phyloP scores from a whole-genome alignment of 2,888 invertebrate species.

The Agriopis aurantiaria region DNA sequence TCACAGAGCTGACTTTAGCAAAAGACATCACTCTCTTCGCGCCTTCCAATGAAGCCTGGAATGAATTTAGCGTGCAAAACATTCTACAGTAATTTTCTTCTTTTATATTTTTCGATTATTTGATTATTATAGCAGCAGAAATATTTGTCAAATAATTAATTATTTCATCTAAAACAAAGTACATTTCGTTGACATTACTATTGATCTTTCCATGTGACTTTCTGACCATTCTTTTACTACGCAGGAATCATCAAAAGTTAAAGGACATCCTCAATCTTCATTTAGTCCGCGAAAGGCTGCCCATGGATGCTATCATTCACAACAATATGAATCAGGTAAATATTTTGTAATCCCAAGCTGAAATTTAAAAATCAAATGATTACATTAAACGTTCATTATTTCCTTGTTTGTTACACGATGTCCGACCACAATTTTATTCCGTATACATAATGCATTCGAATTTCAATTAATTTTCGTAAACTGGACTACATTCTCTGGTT shows the following conservation, averaged over 20 bases:
- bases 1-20: conserved; percentile 89
- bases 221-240: conserved; percentile 8
- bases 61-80: conserved; percentile 90
- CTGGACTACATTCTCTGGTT: conserved; percentile 66
- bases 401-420: conserved; percentile 42
- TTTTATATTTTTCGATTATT: conserved; percentile 8
- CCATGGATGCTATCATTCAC: conserved; percentile 91
- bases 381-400: conserved; percentile 46
- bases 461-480: conserved; percentile 57
- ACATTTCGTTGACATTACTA: no score
- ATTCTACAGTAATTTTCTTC: conserved; percentile 83
- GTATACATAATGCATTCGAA: conserved; percentile 45
- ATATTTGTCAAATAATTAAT: background rate
- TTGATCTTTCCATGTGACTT: background rate
- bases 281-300: conserved; percentile 91
- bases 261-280: conserved; percentile 93
- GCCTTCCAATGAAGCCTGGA: conserved; percentile 95
- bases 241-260: conserved; percentile 89
- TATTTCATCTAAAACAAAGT: background rate
- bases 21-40: conserved; percentile 94
- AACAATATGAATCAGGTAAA: conserved; percentile 90
- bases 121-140: no score
- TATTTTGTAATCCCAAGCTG: conserved; percentile 20
- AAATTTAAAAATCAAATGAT: conserved; percentile 28
- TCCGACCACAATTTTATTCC: conserved; percentile 39